phyloP scores from a whole-genome alignment of 2,888 invertebrate genomes.

The Drosophila neotestacea region DNA sequence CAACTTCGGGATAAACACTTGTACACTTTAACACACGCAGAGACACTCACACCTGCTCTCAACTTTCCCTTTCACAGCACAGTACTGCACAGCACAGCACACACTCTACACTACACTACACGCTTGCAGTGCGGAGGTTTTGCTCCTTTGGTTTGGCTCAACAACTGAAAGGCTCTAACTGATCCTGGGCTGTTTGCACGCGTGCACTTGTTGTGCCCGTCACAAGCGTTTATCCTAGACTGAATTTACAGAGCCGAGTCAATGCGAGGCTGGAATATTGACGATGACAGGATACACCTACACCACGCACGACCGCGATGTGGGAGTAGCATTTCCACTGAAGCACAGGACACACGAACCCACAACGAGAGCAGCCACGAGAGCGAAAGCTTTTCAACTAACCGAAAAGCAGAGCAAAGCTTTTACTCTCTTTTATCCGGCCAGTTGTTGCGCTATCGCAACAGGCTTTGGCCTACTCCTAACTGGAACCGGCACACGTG shows the following conservation, averaged over 20 bases:
- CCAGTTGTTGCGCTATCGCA: slow-evolving; percentile 74
- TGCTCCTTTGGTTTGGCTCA: slow-evolving; percentile 36
- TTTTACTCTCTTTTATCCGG: slow-evolving; percentile 72
- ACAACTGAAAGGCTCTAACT: slow-evolving; percentile 39
- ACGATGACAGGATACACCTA: slow-evolving; percentile 60
- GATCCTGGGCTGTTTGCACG: slow-evolving; percentile 67
- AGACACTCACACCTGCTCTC: slow-evolving; percentile 12
- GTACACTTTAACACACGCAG: slow-evolving; percentile 1
- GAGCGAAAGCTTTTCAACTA: slow-evolving; percentile 66
- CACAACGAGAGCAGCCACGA: slow-evolving; percentile 22
- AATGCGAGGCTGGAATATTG: slow-evolving; percentile 82
- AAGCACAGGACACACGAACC: slow-evolving; percentile 31
- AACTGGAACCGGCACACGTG: slow-evolving; percentile 49
- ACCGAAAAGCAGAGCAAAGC: slow-evolving; percentile 53
- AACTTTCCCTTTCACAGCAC: slow-evolving; percentile 14
- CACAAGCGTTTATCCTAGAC: slow-evolving; percentile 85
- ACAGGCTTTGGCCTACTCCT: slow-evolving; percentile 62
- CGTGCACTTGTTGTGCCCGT: slow-evolving; percentile 85
- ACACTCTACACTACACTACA: slow-evolving; percentile 51
- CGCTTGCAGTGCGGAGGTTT: slow-evolving; percentile 31
- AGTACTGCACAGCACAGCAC: slow-evolving; percentile 38
- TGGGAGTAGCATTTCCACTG: slow-evolving; percentile 67
- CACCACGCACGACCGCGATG: slow-evolving; percentile 51
- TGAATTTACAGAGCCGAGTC: slow-evolving; percentile 72
- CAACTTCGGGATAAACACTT: slow-evolving; percentile 11